A percentile compares a stretch with the other conserved stretches of the same genome.
Conservation (phyloP, 2,113 vertebrate genomes). For the Paramisgurnus dabryanus region DNA sequence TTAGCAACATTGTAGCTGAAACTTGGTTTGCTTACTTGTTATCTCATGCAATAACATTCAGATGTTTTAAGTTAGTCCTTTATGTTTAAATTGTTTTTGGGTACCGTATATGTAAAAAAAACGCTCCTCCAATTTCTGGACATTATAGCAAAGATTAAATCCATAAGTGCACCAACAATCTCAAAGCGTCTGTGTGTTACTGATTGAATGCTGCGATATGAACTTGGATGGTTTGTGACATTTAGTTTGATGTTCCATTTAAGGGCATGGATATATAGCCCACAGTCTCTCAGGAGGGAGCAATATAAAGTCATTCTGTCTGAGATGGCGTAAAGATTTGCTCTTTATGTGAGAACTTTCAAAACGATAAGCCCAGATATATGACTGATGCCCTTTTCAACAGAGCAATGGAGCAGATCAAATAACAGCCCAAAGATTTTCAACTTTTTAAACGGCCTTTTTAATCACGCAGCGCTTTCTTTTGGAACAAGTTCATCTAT, state of each 20-base stretch:
- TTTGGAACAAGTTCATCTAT: constrained; percentile 25
- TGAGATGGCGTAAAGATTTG: constrained; percentile 13
- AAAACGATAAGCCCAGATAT: constrained; percentile 37
- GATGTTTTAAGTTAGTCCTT: neutral
- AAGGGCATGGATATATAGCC: constrained; percentile 20
- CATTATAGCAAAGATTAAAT: neutral
- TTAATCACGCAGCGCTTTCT: constrained; percentile 16
- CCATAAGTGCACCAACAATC: neutral
- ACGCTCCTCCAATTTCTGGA: neutral
- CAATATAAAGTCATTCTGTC: constrained; percentile 4
- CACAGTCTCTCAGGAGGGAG: neutral
- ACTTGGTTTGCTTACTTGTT: no score
- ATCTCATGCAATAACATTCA: no score
- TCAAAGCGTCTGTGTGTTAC: neutral
- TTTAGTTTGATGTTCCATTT: constrained; percentile 36
- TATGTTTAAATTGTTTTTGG: neutral
- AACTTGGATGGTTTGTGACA: constrained; percentile 24
- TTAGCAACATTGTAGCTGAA: no score
- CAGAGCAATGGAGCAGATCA: constrained; percentile 2
- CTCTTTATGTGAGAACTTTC: constrained; percentile 27
- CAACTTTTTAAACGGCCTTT: neutral
- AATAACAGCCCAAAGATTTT: constrained; percentile 13
- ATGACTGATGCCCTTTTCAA: constrained; percentile 15
- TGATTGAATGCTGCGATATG: neutral
- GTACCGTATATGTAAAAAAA: neutral